These are phyloP conservation scores for Semnornis frantzii DNA, from an alignment of 2,113 vertebrate genomes.

Conservation along the genomic window DNA sequence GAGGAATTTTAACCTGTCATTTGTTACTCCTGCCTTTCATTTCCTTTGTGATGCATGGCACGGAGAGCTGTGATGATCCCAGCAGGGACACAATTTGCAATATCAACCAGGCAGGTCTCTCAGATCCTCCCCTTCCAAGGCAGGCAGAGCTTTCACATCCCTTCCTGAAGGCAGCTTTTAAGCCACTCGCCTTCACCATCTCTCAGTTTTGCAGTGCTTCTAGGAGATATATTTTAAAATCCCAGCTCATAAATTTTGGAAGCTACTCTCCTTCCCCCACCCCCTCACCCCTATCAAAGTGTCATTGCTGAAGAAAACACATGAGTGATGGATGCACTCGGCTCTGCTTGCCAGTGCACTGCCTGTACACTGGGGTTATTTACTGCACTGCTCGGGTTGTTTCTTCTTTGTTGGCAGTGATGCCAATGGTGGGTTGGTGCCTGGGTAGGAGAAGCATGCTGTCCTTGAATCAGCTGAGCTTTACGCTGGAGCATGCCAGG, in stretches of 20 bases:
- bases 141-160: neutral
- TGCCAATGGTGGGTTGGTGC: accelerated
- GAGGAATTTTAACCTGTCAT: neutral
- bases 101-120: neutral
- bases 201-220: neutral
- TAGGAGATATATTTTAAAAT: slow-evolving; percentile 55
- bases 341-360: neutral
- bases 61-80: neutral
- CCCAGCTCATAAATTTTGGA: slow-evolving; percentile 67
- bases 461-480: accelerated
- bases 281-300: slow-evolving; percentile 46
- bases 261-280: slow-evolving; percentile 46
- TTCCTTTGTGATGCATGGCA: neutral
- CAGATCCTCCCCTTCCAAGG: neutral
- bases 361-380: neutral
- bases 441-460: neutral
- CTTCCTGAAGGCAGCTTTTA: neutral
- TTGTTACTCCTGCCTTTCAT: neutral
- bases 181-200: neutral
- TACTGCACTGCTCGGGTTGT: neutral
- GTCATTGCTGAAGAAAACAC: slow-evolving; percentile 39
- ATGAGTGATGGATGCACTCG: neutral
- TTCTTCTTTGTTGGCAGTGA: neutral
- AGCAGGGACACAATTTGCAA: accelerated
- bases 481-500: neutral